These are phyloP conservation scores for Corythaeola cristata DNA, from an alignment of 2,113 vertebrate species.

Conservation along the genomic window DNA sequence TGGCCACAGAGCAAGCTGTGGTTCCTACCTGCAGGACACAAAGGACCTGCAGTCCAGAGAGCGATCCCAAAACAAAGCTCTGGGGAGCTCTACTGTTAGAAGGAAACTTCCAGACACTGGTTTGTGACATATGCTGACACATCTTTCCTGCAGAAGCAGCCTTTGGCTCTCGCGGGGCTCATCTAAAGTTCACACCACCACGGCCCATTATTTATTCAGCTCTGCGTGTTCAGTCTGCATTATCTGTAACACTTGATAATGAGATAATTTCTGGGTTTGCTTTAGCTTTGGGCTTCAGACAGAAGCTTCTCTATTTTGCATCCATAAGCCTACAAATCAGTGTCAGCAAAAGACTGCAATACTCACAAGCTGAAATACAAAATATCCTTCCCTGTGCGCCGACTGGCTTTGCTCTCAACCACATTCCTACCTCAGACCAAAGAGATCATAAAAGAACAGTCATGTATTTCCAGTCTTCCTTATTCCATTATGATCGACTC, in stretches of 20 bases:
- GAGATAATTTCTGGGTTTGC: not conserved
- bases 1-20: not conserved
- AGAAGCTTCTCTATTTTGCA: not conserved
- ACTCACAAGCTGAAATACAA: not conserved
- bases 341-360: not conserved
- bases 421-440: not conserved
- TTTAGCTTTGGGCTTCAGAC: not conserved
- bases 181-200: conserved; percentile 33
- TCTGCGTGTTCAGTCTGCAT: not conserved
- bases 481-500: not conserved
- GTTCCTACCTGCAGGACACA: not conserved
- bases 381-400: not conserved
- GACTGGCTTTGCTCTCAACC: not conserved
- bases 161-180: not conserved
- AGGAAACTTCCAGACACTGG: not conserved
- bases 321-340: not conserved
- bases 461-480: not conserved
- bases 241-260: not conserved
- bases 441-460: not conserved
- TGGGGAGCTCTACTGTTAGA: not conserved
- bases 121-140: not conserved
- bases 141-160: not conserved
- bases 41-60: not conserved
- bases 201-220: not conserved
- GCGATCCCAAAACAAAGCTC: not conserved